These are phyloP conservation scores for Cryptus armator DNA, from an alignment of 2,888 invertebrate species.

Conservation along the genomic window DNA sequence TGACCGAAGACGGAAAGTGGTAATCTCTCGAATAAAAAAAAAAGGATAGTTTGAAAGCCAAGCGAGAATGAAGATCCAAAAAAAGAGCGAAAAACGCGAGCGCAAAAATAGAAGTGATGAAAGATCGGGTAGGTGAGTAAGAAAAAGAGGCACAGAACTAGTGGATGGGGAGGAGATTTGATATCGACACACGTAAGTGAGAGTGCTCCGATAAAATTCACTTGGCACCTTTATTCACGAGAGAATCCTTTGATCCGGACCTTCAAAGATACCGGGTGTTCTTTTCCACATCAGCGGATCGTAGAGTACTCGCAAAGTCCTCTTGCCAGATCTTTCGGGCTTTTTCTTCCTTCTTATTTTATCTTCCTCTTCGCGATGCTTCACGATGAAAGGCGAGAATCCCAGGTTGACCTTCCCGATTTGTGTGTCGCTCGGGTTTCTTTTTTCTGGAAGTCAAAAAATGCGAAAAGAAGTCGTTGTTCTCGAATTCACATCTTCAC, in stretches of 20 bases:
- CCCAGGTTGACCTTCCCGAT: conserved; percentile 40
- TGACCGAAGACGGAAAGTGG: background rate
- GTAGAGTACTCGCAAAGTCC: conserved; percentile 60
- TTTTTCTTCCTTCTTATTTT: conserved; percentile 13
- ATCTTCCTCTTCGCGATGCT: conserved; percentile 6
- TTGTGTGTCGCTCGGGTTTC: background rate
- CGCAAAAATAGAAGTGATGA: conserved; percentile 20
- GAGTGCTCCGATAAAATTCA: conserved; percentile 70
- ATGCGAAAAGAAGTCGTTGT: background rate
- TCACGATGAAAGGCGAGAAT: conserved; percentile 25
- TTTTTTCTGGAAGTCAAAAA: background rate
- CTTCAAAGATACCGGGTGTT: conserved; percentile 72
- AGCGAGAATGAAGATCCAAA: conserved; percentile 23
- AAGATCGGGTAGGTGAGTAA: conserved; percentile 1
- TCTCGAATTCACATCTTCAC: background rate
- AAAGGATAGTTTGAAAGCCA: background rate
- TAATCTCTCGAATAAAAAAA: conserved; percentile 18
- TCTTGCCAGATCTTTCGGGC: conserved; percentile 46
- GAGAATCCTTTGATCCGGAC: conserved; percentile 68
- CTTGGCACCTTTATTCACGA: conserved; percentile 69
- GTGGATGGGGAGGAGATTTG: conserved; percentile 19
- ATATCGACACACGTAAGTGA: conserved; percentile 67
- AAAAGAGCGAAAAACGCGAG: conserved; percentile 6
- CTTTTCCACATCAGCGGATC: conserved; percentile 69
- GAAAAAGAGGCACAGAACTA: conserved; percentile 28